Evolutionary conservation across 2,113 vertebrate genomes (phyloP).

Genomic region (Corythornis vintsioides): DNA sequence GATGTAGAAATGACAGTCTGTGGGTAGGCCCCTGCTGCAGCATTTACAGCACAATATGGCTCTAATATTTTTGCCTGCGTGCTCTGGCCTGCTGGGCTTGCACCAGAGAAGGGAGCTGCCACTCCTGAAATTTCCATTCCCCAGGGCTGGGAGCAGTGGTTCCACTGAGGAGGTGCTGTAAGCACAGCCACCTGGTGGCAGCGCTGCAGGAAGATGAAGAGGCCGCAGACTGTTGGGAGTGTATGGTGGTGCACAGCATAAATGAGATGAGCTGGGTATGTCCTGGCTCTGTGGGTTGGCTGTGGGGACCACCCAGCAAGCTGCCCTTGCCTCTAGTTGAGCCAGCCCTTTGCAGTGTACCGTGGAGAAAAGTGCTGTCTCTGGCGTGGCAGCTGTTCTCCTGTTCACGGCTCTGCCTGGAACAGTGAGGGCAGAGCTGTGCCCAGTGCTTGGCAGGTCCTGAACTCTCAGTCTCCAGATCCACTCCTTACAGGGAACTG

Average conservation of each 20-base stretch:
- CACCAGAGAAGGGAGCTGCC: not conserved
- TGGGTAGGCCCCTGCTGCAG: not conserved
- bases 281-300: not conserved
- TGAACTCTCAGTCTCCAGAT: not conserved
- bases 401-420: not conserved
- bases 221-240: not conserved
- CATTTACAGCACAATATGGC: not conserved
- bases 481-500: not conserved
- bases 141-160: not conserved
- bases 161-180: not conserved
- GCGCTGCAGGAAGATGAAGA: not conserved
- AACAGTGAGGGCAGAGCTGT: not conserved
- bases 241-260: not conserved
- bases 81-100: not conserved
- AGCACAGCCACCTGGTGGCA: not conserved
- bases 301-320: not conserved
- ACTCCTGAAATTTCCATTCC: not conserved
- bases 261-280: not conserved
- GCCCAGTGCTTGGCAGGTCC: not conserved
- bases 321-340: not conserved
- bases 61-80: not conserved
- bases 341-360: not conserved
- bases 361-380: accelerated
- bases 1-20: not conserved
- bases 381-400: accelerated